Conservation (phyloP, 2,888 invertebrate species). For the Girardia tigrina region DNA sequence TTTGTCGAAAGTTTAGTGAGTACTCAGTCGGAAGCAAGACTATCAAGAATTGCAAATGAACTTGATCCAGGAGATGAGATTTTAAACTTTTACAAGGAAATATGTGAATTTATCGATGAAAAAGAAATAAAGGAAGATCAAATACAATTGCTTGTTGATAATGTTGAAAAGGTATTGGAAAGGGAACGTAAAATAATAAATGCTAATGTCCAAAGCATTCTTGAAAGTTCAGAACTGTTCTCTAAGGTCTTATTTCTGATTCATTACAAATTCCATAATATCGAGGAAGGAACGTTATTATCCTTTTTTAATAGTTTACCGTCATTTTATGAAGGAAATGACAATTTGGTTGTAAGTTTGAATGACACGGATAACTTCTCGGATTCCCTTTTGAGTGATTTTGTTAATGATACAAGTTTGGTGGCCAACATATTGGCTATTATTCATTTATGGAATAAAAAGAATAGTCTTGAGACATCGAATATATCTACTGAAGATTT, state of each 20-base stretch:
- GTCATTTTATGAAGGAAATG: not conserved
- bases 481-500: not conserved
- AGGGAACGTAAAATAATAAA: not conserved
- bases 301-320: not conserved
- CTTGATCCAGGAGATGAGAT: not conserved
- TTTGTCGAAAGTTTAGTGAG: not conserved
- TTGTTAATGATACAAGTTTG: not conserved
- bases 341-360: not conserved
- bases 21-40: not conserved
- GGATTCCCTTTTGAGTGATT: not conserved
- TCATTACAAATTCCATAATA: not conserved
- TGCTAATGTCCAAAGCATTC: not conserved
- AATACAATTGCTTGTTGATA: not conserved
- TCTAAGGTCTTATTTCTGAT: not conserved
- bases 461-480: not conserved
- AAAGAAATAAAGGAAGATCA: not conserved
- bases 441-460: not conserved
- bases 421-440: not conserved
- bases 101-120: not conserved
- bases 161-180: not conserved
- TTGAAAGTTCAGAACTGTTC: not conserved
- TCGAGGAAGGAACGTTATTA: not conserved
- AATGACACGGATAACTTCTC: not conserved
- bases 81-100: not conserved
- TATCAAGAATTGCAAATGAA: not conserved